Conservation (phyloP, 2,888 invertebrate species). For the Buathra laborator region DNA sequence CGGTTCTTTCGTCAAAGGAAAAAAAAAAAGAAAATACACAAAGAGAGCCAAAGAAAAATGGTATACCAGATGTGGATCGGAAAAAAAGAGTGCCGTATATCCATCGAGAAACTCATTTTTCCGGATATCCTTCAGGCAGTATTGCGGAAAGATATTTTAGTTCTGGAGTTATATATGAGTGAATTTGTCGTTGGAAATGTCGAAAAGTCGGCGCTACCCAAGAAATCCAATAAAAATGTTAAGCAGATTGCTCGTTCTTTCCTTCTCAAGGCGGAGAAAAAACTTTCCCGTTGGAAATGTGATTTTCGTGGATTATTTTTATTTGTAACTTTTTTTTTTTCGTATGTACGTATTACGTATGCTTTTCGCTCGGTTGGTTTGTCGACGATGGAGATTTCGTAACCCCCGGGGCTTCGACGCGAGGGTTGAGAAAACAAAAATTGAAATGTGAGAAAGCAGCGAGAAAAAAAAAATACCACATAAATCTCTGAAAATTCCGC, state of each 20-base stretch:
- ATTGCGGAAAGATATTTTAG: conserved; percentile 3
- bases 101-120: conserved; percentile 1
- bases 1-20: background rate
- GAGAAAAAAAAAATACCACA: background rate
- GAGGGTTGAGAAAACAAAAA: background rate
- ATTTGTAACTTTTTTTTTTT: conserved; percentile 1
- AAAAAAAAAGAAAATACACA: background rate
- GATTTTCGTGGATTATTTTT: conserved; percentile 8
- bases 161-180: conserved; percentile 23
- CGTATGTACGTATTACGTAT: conserved; percentile 26
- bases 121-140: background rate
- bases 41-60: too few relatives aligned
- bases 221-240: conserved; percentile 64
- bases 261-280: background rate
- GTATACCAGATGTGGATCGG: background rate
- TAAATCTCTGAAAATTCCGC: too few relatives aligned
- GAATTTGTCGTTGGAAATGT: conserved; percentile 43
- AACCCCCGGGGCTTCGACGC: background rate
- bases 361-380: conserved; percentile 26
- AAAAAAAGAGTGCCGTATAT: background rate
- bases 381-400: conserved; percentile 15
- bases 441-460: too few relatives aligned
- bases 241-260: conserved; percentile 34
- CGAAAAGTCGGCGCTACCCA: conserved; percentile 6
- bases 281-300: background rate